phyloP scores from a whole-genome alignment of 2,888 invertebrate species.

The Cheilosia soror region DNA sequence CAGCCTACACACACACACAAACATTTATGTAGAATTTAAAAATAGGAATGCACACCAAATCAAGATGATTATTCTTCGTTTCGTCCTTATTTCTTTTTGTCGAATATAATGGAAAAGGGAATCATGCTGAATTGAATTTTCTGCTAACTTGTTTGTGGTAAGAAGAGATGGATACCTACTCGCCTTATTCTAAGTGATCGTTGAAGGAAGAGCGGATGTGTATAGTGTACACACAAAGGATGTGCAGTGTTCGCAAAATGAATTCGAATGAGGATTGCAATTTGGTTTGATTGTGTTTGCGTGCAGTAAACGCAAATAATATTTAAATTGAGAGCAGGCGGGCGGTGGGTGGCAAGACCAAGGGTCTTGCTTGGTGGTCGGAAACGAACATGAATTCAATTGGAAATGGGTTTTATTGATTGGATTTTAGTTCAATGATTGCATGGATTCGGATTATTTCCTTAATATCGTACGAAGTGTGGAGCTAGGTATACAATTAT shows the following conservation, averaged over 20 bases:
- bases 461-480: slow-evolving; percentile 22
- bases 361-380: neutral
- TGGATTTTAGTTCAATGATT: slow-evolving; percentile 36
- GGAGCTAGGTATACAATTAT: slow-evolving; percentile 21
- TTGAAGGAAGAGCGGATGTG: slow-evolving; percentile 12
- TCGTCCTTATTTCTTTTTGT: slow-evolving; percentile 48
- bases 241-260: slow-evolving; percentile 69
- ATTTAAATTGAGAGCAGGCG: slow-evolving; percentile 55
- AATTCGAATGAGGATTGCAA: slow-evolving; percentile 73
- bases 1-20: slow-evolving; percentile 19
- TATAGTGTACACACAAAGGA: slow-evolving; percentile 36
- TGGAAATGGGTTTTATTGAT: slow-evolving; percentile 48
- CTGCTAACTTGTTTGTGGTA: slow-evolving; percentile 51
- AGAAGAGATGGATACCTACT: neutral
- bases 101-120: slow-evolving; percentile 48
- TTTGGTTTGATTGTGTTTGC: slow-evolving; percentile 73
- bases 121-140: slow-evolving; percentile 64
- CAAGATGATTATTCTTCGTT: slow-evolving; percentile 35
- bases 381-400: slow-evolving; percentile 44
- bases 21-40: neutral
- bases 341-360: neutral
- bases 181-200: slow-evolving; percentile 12
- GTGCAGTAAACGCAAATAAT: slow-evolving; percentile 65
- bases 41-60: slow-evolving; percentile 46
- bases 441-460: slow-evolving; percentile 13